Base-by-base conservation (phyloP, 2,113 vertebrate genomes). In the Colius striatus region DNA sequence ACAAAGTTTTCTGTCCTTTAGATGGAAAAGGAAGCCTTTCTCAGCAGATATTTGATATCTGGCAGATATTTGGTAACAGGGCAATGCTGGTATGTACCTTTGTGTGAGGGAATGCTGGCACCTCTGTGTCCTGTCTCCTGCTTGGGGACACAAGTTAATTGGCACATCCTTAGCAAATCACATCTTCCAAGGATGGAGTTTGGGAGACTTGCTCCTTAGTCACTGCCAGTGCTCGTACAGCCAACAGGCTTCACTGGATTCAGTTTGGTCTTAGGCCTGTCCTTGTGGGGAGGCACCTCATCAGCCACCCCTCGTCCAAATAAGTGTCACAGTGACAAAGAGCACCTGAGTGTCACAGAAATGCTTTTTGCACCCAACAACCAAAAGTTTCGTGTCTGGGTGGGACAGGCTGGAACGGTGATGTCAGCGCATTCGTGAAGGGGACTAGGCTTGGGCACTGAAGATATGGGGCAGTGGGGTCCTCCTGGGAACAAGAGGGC, bases 381-480 rank as follows among this genome's bases (percentile, higher is more conserved):
- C 20, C 3, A 60, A 50, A 70, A 41, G 22, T 4, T 29, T 0
- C 13, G 16, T 9, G 60, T 53, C 23, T 11, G 16, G 23, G 41
- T 22, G 15, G 79, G 45, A 36, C 23, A 25, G 38, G 30, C 38
- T 53, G 65, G 29, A 73, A 67, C 1, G 19, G 55, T 41, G 34
- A 4, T 0, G 1, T 17, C 62, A 43, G 36, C 10, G 22, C 34
- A 17, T 57, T 30, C 60, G 60, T 29, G 41, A 55, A 43, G 43
- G 48, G n/a, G 22, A 87, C 34, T 0, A 0, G 32, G 29, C 11
- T 72, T 23, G 36, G 32, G 10, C n/a, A n/a, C 5, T 50, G 72
- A 36, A 25, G 27, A 1, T 11, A 13, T 0, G 3, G 10, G 32
- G 22, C 8, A 18, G 29, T 7, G 25, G 41, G 29, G 50, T 53